Conservation (phyloP, 30 jellyfish, hydroid and myxozoan genomes). For the Rhopilema esculentum region DNA sequence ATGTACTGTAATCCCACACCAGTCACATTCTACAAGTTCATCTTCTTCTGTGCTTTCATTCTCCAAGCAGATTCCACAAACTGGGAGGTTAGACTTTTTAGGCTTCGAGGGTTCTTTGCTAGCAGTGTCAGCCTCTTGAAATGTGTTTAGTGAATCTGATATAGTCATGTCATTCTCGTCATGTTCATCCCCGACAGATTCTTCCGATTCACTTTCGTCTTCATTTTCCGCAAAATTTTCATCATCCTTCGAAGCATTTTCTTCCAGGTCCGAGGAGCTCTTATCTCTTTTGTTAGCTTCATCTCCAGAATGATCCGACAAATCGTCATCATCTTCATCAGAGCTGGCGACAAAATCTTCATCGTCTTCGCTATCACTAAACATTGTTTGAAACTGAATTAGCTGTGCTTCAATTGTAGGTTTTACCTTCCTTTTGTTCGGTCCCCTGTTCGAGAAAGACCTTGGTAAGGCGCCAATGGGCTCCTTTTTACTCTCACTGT, state of each 20-base stretch:
- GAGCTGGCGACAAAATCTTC: slow-evolving; percentile 85
- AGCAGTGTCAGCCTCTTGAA: not conserved
- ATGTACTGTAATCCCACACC: slow-evolving; percentile 94
- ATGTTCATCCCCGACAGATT: not conserved
- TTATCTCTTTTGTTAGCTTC: slow-evolving; percentile 29
- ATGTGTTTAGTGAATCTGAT: not conserved
- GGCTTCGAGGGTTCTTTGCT: not conserved
- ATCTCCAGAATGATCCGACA: slow-evolving; percentile 52
- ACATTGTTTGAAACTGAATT: slow-evolving; percentile 80
- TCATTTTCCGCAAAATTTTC: not conserved
- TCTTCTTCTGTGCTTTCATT: slow-evolving; percentile 86
- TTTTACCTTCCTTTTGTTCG: slow-evolving; percentile 85
- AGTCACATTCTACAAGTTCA: slow-evolving; percentile 93
- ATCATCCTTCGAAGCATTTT: not conserved
- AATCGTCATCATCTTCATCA: slow-evolving; percentile 62
- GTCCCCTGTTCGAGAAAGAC: slow-evolving; percentile 85
- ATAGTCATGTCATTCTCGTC: not conserved
- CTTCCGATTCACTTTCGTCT: slow-evolving; percentile 13
- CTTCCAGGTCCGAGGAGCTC: not conserved
- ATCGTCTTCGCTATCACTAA: slow-evolving; percentile 96
- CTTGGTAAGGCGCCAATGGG: slow-evolving; percentile 18
- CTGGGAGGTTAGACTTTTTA: slow-evolving; percentile 37
- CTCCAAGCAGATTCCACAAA: slow-evolving; percentile 93
- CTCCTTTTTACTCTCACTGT: slow-evolving; percentile 19
- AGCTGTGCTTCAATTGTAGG: slow-evolving; percentile 77